A percentile compares a stretch with the other conserved stretches of the same genome.
Conservation (phyloP, 2,113 vertebrate species). For the Myotis davidii region DNA sequence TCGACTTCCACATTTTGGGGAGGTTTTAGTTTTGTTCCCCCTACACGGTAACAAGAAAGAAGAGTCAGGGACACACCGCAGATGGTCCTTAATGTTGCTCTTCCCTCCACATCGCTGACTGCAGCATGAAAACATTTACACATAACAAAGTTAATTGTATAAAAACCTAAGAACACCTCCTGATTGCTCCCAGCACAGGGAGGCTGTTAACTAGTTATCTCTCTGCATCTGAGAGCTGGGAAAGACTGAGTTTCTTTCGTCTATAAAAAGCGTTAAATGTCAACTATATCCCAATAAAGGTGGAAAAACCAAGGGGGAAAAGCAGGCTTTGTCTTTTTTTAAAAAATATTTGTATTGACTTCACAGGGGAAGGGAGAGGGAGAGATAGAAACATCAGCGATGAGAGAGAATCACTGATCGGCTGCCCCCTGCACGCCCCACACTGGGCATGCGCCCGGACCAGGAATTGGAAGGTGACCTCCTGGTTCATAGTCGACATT, state of each 20-base stretch:
- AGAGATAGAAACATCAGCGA: no score
- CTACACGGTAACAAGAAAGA: slow-evolving; percentile 63
- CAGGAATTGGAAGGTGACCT: no score
- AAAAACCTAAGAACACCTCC: not conserved
- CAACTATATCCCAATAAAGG: not conserved
- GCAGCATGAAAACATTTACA: not conserved
- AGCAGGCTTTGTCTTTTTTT: not conserved
- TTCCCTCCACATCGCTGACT: not conserved
- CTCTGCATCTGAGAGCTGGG: not conserved
- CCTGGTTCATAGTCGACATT: no score
- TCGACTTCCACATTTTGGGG: slow-evolving; percentile 64
- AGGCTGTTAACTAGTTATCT: not conserved
- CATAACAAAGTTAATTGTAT: not conserved
- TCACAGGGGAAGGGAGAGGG: no score
- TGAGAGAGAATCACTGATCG: no score
- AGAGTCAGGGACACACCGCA: not conserved
- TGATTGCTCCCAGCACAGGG: not conserved
- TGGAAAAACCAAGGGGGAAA: not conserved
- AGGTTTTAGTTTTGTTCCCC: slow-evolving; percentile 27
- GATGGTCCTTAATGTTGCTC: not conserved
- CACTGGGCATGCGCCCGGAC: no score
- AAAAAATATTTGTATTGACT: no score
- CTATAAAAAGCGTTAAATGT: not conserved
- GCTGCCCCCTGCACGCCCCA: no score
- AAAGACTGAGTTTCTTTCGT: not conserved